These are phyloP conservation scores for Tragelaphus scriptus DNA, from an alignment of 2,113 vertebrate species.

Conservation along the genomic window DNA sequence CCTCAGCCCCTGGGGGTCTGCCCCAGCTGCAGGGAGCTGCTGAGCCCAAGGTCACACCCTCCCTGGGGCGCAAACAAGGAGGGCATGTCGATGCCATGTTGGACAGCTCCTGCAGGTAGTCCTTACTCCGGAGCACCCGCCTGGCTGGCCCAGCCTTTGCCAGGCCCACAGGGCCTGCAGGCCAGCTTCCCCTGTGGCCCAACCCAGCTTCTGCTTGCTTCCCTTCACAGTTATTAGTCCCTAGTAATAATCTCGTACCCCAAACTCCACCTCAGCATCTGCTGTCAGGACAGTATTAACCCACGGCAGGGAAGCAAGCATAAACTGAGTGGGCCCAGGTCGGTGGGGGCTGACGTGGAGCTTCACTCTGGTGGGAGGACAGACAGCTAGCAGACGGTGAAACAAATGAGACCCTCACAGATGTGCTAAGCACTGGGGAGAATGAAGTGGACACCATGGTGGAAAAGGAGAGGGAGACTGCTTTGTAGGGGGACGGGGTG, in stretches of 20 bases:
- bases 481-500: too few relatives aligned
- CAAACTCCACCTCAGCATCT: neutral
- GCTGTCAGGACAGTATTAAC: too few relatives aligned
- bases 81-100: accelerated
- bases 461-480: neutral
- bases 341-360: accelerated
- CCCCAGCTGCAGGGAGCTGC: neutral
- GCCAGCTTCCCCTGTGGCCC: neutral
- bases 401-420: neutral
- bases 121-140: neutral
- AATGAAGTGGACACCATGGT: accelerated
- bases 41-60: neutral
- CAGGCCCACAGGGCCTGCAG: neutral
- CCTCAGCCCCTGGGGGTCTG: neutral
- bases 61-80: neutral
- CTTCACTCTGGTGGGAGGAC: neutral
- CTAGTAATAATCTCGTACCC: accelerated
- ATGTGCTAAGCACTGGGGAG: accelerated
- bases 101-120: neutral
- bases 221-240: accelerated
- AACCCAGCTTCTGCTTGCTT: accelerated
- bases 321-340: neutral
- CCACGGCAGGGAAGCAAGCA: accelerated
- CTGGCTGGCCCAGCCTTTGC: neutral
- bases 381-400: neutral